Conservation (phyloP, 2,888 invertebrate species). For the Lasioglossum morio region DNA sequence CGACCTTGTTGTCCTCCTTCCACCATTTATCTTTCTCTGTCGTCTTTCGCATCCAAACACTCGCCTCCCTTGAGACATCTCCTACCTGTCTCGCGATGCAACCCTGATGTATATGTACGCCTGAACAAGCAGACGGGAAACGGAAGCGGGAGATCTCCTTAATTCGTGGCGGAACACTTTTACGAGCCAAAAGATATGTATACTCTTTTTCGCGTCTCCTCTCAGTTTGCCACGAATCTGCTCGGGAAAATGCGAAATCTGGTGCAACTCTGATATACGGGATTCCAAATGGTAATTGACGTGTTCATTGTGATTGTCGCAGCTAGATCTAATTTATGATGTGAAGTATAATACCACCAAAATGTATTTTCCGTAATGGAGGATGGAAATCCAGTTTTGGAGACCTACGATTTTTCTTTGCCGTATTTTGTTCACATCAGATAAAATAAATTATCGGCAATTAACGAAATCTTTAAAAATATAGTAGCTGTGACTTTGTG, state of each 20-base stretch:
- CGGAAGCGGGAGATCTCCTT: conserved; percentile 28
- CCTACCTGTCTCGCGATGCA: conserved; percentile 67
- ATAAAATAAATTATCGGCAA: not conserved
- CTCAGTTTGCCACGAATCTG: not conserved
- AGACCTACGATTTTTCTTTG: not conserved
- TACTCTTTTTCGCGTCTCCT: not conserved
- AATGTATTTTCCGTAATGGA: not conserved
- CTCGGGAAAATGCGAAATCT: not conserved
- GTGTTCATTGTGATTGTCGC: not conserved
- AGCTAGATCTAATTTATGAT: not conserved
- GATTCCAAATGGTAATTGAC: not conserved
- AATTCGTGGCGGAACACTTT: conserved; percentile 23
- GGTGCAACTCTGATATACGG: not conserved
- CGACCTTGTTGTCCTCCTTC: conserved; percentile 53
- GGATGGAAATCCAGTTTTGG: not conserved
- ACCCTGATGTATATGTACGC: conserved; percentile 44
- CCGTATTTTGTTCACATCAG: not conserved
- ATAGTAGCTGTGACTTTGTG: not conserved
- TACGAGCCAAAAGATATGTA: not conserved
- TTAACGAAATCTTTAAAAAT: not conserved
- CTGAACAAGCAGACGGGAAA: conserved; percentile 27
- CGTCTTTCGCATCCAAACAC: conserved; percentile 62
- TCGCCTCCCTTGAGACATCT: conserved; percentile 69
- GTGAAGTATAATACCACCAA: not conserved
- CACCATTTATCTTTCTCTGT: conserved; percentile 45